Percentiles rank a stretch among this genome's conserved stretches.
phyloP scores from a whole-genome alignment of 30 jellyfish, hydroid and myxozoan genomes.

The Aurelia sp. region DNA sequence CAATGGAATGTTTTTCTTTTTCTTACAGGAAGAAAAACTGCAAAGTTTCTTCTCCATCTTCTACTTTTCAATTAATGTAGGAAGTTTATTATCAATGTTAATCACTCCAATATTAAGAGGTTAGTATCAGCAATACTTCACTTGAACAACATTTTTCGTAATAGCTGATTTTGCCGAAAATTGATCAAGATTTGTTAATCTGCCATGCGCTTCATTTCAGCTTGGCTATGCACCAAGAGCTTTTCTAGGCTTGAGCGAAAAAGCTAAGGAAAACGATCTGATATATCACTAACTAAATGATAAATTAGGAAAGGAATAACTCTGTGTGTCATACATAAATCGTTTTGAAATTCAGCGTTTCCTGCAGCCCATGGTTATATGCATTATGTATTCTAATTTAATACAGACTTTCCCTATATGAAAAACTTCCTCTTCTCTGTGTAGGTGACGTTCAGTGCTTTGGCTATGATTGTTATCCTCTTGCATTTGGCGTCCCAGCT shows the following conservation, averaged over 20 bases:
- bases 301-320: too few species aligned
- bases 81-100: conserved; percentile 92
- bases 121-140: conserved; percentile 11
- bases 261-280: too few species aligned
- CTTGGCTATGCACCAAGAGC: too few species aligned
- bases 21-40: conserved; percentile 87
- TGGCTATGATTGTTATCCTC: conserved; percentile 97
- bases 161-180: neutral
- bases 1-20: neutral
- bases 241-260: too few species aligned
- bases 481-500: conserved; percentile 99
- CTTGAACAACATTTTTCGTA: neutral
- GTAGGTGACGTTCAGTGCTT: conserved; percentile 99
- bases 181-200: neutral
- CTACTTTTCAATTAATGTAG: conserved; percentile 95
- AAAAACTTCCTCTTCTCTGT: neutral
- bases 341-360: too few species aligned
- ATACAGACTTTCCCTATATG: too few species aligned
- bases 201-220: too few species aligned
- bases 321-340: too few species aligned
- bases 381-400: too few species aligned
- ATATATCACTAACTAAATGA: too few species aligned
- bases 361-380: too few species aligned
- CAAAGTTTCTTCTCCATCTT: conserved; percentile 97
- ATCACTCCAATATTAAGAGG: conserved; percentile 97